Base-by-base conservation (phyloP, 2,113 vertebrate genomes). In the Xyliphius kryptos region DNA sequence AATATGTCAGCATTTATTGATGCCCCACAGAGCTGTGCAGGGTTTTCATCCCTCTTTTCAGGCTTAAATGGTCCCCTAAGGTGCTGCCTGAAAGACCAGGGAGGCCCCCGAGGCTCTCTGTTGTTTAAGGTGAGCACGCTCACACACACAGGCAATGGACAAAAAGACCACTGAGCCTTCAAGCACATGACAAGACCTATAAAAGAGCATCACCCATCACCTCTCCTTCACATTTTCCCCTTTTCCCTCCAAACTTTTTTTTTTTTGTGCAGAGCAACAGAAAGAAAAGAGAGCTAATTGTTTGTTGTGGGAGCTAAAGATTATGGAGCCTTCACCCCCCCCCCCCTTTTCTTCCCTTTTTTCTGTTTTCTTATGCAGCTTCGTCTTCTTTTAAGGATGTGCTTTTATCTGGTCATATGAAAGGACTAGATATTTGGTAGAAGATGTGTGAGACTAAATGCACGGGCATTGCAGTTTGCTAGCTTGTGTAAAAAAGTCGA, bases 1-100 rank as follows among this genome's bases (percentile, higher is more conserved):
- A 84, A 84, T 80, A 68, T 87, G 86, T 84, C 82, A 83, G 85
- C 80, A 76, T 89, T 91, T 85, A 89, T 90, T 90, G 89, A 91
- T 87, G 85, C 85, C 88, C 79, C 83, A 80, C 79, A 67, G 86
- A 82, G 84, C 82, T 76, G 83, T 70, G 20, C 74, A 37, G 85
- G 81, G 81, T 81, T 84, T 87, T 86, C 85, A 85, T 76, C 72
- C 69, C 72, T 85, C 75, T 83, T 91, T 91, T 92, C 85, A 90
- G 77, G 59, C 78, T 47, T 71, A 66, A 69, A 75, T 58, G 83
- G 78, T 84, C 90, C 88, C 91, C 91, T 88, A 89, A 84, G 86
- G 88, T 85, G 83, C 77, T 61, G 75, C 82, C 66, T 83, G 77
- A 84, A 83, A 80, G 73, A 71, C 68, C 78, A 67, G 69, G 74